These are phyloP conservation scores for Clarias pachynema DNA, from an alignment of 2,797 vertebrate genomes.

Conservation along the genomic window DNA sequence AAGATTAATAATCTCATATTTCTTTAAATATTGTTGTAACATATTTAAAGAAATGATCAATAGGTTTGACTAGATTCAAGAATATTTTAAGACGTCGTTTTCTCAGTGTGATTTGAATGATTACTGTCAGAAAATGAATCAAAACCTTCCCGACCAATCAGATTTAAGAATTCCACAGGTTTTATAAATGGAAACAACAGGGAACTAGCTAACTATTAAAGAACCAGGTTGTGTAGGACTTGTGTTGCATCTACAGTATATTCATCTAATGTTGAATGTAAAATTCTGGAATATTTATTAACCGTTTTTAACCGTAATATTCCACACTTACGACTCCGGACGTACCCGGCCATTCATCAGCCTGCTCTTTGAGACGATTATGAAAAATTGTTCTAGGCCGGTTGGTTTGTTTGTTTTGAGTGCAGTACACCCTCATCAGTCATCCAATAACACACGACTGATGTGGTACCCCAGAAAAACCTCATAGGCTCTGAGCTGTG, in stretches of 20 bases:
- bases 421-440: slow-evolving; percentile 25
- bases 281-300: not conserved
- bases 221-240: not conserved
- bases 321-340: not conserved
- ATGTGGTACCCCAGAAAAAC: slow-evolving; percentile 38
- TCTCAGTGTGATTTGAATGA: not conserved
- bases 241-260: not conserved
- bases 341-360: not conserved
- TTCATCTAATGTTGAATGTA: not conserved
- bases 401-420: slow-evolving; percentile 24
- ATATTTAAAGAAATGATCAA: too few species aligned
- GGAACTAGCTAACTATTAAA: not conserved
- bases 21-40: too few species aligned
- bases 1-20: too few species aligned
- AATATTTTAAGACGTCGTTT: too few species aligned
- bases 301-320: not conserved
- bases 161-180: not conserved
- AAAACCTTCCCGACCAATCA: not conserved
- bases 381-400: not conserved
- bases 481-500: slow-evolving; percentile 15
- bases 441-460: slow-evolving; percentile 20
- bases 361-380: not conserved
- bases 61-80: too few species aligned
- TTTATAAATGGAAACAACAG: not conserved
- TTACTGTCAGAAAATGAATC: not conserved